Conservation (phyloP, 1,140 invertebrate genomes). For the Coenobita brevimanus region DNA sequence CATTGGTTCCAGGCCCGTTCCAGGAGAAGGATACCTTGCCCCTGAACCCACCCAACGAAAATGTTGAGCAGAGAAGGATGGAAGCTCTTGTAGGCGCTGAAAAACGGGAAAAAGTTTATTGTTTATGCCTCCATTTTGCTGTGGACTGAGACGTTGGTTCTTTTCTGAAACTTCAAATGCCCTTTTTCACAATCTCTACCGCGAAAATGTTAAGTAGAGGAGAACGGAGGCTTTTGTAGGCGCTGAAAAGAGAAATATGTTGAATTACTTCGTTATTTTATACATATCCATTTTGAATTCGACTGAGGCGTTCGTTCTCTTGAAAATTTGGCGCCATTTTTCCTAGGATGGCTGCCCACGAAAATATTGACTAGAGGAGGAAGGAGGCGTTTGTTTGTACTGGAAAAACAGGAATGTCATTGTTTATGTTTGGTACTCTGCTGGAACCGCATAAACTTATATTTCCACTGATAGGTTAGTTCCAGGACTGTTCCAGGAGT, state of each 20-base stretch:
- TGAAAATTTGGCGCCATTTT: no score
- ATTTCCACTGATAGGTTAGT: slow-evolving; percentile 64
- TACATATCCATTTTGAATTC: not conserved
- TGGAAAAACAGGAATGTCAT: no score
- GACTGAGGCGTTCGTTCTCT: no score
- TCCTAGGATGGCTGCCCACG: no score
- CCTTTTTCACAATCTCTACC: slow-evolving; percentile 59
- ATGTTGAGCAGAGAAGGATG: slow-evolving; percentile 56
- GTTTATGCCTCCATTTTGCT: not conserved
- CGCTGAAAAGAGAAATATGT: not conserved
- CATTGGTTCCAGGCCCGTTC: slow-evolving; percentile 60
- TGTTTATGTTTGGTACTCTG: no score
- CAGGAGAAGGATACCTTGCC: slow-evolving; percentile 64
- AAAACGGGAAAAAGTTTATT: not conserved
- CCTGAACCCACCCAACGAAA: slow-evolving; percentile 63
- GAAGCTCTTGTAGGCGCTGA: not conserved
- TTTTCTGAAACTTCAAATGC: no score
- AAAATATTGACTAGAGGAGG: no score
- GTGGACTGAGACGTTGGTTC: no score
- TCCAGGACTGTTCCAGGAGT: slow-evolving; percentile 60
- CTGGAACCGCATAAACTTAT: slow-evolving; percentile 26
- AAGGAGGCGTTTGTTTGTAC: no score
- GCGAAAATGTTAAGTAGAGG: slow-evolving; percentile 62
- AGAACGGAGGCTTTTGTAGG: not conserved
- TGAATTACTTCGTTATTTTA: no score